Evolutionary conservation across 2,113 vertebrate species (phyloP).

Genomic region (Periophthalmus modestus): DNA sequence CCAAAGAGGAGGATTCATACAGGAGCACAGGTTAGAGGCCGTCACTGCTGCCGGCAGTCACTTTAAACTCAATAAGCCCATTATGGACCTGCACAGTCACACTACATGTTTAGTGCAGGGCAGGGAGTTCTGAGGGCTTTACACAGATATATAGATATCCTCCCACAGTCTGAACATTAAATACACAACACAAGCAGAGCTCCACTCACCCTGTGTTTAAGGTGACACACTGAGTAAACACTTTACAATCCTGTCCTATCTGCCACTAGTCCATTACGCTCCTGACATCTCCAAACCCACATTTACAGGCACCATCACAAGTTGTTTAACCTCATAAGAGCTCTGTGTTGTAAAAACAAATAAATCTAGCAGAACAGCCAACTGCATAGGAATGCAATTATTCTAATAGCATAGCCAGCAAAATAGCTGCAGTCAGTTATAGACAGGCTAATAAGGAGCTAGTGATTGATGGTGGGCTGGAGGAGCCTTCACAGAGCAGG

Average conservation of each 20-base stretch:
- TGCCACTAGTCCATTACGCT: conserved; percentile 34
- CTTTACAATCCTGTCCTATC: conserved; percentile 21
- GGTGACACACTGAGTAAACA: conserved; percentile 4
- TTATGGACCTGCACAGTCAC: conserved; percentile 44
- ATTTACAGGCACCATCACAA: conserved; percentile 48
- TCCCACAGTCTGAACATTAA: not conserved
- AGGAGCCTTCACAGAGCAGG: conserved; percentile 33
- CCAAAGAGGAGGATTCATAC: conserved; percentile 50
- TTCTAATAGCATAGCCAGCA: conserved; percentile 64
- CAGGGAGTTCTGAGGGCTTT: not conserved
- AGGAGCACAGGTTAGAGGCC: conserved; percentile 35
- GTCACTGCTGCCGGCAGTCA: conserved; percentile 53
- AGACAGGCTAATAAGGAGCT: conserved; percentile 66
- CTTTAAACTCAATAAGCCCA: conserved; percentile 51
- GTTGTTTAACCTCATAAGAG: conserved; percentile 65
- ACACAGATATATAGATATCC: not conserved
- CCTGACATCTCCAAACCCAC: conserved; percentile 25
- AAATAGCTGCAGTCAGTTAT: conserved; percentile 65
- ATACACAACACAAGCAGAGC: not conserved
- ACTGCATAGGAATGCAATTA: conserved; percentile 68
- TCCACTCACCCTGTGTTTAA: not conserved
- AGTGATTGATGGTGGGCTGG: conserved; percentile 62
- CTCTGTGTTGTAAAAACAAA: conserved; percentile 60
- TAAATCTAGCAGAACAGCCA: conserved; percentile 56
- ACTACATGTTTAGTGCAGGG: not conserved